Conservation (phyloP, 2,797 vertebrate species). For the Pangasius krempfi region DNA sequence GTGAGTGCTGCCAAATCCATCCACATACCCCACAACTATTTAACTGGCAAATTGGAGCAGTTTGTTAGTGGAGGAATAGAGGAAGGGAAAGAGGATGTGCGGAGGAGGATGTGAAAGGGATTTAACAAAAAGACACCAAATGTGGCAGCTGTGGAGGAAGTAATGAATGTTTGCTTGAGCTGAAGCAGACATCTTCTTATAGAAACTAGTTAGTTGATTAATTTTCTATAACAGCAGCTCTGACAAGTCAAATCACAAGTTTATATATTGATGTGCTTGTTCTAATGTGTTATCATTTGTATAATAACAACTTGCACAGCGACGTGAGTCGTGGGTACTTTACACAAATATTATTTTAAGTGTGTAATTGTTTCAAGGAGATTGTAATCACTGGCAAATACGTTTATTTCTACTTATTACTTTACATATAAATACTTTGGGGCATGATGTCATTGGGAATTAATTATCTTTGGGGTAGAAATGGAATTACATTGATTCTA, state of each 20-base stretch:
- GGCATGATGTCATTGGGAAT: neutral
- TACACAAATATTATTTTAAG: too few relatives aligned
- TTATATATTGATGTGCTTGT: neutral
- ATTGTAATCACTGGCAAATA: too few relatives aligned
- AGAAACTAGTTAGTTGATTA: neutral
- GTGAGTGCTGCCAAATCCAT: conserved; percentile 32
- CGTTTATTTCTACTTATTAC: neutral
- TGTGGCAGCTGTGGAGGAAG: conserved; percentile 30
- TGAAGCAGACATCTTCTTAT: neutral
- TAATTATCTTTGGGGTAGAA: neutral
- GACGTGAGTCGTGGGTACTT: too few relatives aligned
- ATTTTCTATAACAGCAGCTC: neutral
- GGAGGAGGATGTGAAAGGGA: conserved; percentile 22
- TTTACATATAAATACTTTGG: neutral
- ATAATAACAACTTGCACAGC: neutral
- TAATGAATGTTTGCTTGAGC: conserved; percentile 27
- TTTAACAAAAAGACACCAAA: conserved; percentile 31
- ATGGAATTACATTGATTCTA: neutral
- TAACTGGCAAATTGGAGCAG: conserved; percentile 29
- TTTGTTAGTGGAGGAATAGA: conserved; percentile 31
- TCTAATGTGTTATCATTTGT: neutral
- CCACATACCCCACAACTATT: conserved; percentile 25
- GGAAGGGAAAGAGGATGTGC: conserved; percentile 26
- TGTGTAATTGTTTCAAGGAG: neutral
- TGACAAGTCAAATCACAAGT: neutral